Evolutionary conservation across 92 coral and sea anemone genomes (phyloP).

Genomic region (Heteractis magnifica): DNA sequence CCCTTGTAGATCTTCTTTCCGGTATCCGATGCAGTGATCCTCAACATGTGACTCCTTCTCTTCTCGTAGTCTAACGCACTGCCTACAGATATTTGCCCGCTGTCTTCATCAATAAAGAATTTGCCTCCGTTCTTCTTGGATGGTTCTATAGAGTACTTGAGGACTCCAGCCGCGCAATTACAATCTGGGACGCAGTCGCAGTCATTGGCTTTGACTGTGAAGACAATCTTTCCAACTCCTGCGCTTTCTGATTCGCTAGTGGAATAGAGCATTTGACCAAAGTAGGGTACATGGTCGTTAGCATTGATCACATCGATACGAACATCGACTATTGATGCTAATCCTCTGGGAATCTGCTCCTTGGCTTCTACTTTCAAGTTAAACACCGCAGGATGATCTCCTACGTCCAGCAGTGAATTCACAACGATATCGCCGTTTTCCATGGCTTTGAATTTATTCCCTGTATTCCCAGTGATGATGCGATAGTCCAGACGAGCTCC

Average conservation of each 20-base stretch:
- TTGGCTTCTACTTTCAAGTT: slow-evolving; percentile 68
- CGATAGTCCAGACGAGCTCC: slow-evolving; percentile 70
- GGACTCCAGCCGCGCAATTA: slow-evolving; percentile 50
- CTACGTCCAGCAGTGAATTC: slow-evolving; percentile 71
- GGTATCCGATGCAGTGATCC: slow-evolving; percentile 61
- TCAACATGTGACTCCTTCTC: slow-evolving; percentile 47
- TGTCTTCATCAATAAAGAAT: slow-evolving; percentile 54
- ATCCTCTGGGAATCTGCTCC: slow-evolving; percentile 72
- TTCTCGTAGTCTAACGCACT: slow-evolving; percentile 69
- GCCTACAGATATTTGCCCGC: slow-evolving; percentile 66
- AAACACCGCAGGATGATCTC: slow-evolving; percentile 48
- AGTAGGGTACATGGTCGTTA: slow-evolving; percentile 73
- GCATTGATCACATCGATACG: slow-evolving; percentile 72
- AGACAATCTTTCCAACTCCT: slow-evolving; percentile 55
- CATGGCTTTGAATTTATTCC: slow-evolving; percentile 53
- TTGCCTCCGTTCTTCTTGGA: slow-evolving; percentile 33
- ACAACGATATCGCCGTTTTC: slow-evolving; percentile 66
- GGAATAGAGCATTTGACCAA: slow-evolving; percentile 35
- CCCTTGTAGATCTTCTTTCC: slow-evolving; percentile 54
- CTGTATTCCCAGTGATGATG: slow-evolving; percentile 55
- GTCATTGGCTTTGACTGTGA: slow-evolving; percentile 65
- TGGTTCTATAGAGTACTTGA: slow-evolving; percentile 59
- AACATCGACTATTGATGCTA: slow-evolving; percentile 70
- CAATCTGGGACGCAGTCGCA: slow-evolving; percentile 75
- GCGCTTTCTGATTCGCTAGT: slow-evolving; percentile 51